A percentile compares a stretch with the other conserved stretches of the same genome.
Evolutionary conservation across 2,888 invertebrate genomes (phyloP).

Genomic region (Choristoneura rosaceana): DNA sequence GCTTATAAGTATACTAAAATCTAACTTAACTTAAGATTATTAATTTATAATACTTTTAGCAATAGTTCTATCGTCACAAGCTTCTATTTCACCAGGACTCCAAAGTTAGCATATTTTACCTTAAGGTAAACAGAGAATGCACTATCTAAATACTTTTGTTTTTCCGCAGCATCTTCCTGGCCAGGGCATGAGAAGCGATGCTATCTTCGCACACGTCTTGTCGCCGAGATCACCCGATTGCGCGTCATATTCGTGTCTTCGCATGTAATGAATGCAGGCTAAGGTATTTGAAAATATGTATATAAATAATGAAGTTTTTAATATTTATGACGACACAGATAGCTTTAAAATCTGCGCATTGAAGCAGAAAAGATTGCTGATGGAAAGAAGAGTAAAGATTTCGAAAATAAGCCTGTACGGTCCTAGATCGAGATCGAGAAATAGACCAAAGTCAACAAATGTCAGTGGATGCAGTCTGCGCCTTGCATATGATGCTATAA

Average conservation of each 20-base stretch:
- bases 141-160: conserved; percentile 59
- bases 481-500: too few relatives aligned
- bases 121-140: not conserved
- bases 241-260: conserved; percentile 43
- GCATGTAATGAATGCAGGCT: conserved; percentile 34
- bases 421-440: too few relatives aligned
- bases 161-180: conserved; percentile 60
- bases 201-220: conserved; percentile 72
- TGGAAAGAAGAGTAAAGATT: not conserved
- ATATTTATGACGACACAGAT: conserved; percentile 42
- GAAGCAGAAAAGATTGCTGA: not conserved
- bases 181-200: conserved; percentile 77
- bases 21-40: too few relatives aligned
- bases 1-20: too few relatives aligned
- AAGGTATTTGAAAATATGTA: not conserved
- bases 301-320: not conserved
- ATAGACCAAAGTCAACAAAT: too few relatives aligned
- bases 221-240: conserved; percentile 53
- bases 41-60: too few relatives aligned
- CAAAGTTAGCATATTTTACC: not conserved
- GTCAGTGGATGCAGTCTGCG: too few relatives aligned
- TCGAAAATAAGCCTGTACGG: not conserved
- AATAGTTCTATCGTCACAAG: too few relatives aligned
- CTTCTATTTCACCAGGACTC: too few relatives aligned
- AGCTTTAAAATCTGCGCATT: conserved; percentile 43